Evolutionary conservation across 2,888 invertebrate species (phyloP), one percentile per base, ranked within the genome.

Genomic region (Emmelina monodactyla): DNA sequence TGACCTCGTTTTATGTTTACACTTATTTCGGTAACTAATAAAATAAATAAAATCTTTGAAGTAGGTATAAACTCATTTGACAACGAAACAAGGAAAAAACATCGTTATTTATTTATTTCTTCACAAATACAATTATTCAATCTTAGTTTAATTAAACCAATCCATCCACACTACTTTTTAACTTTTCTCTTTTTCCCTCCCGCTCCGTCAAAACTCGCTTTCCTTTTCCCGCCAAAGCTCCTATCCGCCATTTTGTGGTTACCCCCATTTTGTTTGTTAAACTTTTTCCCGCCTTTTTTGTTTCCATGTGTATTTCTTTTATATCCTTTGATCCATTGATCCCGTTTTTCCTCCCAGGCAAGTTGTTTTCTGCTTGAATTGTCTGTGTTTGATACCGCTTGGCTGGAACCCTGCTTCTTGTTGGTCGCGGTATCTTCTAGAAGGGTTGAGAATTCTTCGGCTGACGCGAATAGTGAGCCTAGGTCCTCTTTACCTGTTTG

Each of bases 371-470:
- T 69, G 48, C 89, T 87, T 0, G 93, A 85, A 52, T 91, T 91
- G 55, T 93, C 93, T 37, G 83, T 83, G 52, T 90, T 91, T 2
- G 86, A 85, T 7, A 90, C 75, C 0, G 85, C 86, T 61, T 86
- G 85, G 31, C 88, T 85, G 12, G 89, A 87, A 0, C 80, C 81
- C 41, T 81, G 80, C 14, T 82, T 82, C 50, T 85, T 85, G 2
- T 85, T 82, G 31, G 84, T 82, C 1, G 89, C 89, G 32, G 91
- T 90, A 39, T 93, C 91, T 65, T 96, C 95, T 34, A 97, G 71
- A 47, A 95, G 79, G 30, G 91, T 88, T 0, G 94, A 88, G 75
- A 96, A 96, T 68, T 94, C 88, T 62, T 94, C 94, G 0, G 92
- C 92, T 0, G 92, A 89, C 2, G 92, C 91, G 69, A 93, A 93